Conservation (phyloP, 1,140 invertebrate genomes). For the Pogonus chalceus region DNA sequence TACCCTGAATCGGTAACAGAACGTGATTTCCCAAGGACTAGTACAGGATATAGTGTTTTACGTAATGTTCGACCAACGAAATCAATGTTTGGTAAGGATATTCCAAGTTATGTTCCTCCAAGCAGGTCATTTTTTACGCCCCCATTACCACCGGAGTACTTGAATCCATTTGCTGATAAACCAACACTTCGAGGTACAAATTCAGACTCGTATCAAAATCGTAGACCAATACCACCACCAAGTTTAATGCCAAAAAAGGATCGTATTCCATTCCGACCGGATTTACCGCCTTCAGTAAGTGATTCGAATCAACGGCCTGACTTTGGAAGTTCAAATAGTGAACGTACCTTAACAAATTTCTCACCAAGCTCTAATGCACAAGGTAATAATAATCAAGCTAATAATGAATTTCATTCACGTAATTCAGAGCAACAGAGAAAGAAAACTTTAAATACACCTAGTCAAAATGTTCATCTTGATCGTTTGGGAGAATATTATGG, state of each 20-base stretch:
- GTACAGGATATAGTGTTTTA: constrained; percentile 31
- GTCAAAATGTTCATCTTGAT: constrained; percentile 39
- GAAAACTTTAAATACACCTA: constrained; percentile 62
- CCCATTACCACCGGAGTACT: constrained; percentile 63
- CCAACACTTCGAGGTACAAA: constrained; percentile 65
- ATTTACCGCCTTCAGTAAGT: constrained; percentile 34
- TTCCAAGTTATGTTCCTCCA: constrained; percentile 71
- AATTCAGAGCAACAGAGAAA: constrained; percentile 41
- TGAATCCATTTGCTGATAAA: constrained; percentile 73
- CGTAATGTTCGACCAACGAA: constrained; percentile 40
- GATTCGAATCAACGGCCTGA: constrained; percentile 34
- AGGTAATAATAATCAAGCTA: not conserved
- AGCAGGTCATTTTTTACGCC: constrained; percentile 67
- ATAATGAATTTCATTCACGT: too few relatives aligned
- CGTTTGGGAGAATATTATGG: constrained; percentile 26
- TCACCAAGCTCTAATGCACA: not conserved
- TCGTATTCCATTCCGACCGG: constrained; percentile 64
- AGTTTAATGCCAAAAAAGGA: constrained; percentile 66
- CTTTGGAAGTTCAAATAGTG: constrained; percentile 9
- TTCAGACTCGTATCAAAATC: constrained; percentile 49
- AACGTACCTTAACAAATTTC: not conserved
- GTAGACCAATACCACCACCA: constrained; percentile 62
- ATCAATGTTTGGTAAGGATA: constrained; percentile 44
- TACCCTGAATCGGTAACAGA: constrained; percentile 26
- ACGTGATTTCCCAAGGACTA: constrained; percentile 16